Base-by-base conservation (phyloP, 2,888 invertebrate genomes). In the Philhelius pedissequus region DNA sequence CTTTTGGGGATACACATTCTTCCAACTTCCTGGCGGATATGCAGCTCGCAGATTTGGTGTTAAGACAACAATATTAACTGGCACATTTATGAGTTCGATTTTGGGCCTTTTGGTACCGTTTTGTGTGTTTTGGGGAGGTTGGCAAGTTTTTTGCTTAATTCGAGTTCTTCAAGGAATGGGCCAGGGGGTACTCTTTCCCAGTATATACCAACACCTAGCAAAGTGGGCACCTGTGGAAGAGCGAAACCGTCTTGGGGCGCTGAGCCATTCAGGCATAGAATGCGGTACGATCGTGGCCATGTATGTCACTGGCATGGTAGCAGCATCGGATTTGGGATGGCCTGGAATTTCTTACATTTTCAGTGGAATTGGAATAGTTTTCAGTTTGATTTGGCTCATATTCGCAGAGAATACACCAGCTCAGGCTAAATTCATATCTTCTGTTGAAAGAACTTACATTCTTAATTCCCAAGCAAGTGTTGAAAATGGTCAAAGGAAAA, bases 41-140 rank as follows among this genome's bases (percentile, higher is more conserved):
- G 88, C 96, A 32, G 94, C 95, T 0, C 94, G 94, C 79, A 92
- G 92, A n/a, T 93, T 94, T 88, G 96, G 96, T 0, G 94, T 94
- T 0, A 94, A 94, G 73, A 92, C 92, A 54, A 89, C 96, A 0
- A 88, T 94, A 4, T 89, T 92, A 0, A 88, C 91, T 0, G 92
- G 94, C 0, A 91, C 94, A 7, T 20, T 86, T 0, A 89, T 94
- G 5, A 94, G 94, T 54, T 93, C 95, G 0, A 30, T 94, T 0
- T 91, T 94, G 38, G 95, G 94, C 0, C 87, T 95, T 0, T 75
- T 94, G 2, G 92, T 95, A 50, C 96, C 96, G 0, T 43, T 92
- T 0, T 94, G 94, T 73, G 95, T 96, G 1, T 89, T 91, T n/a
- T 88, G 92, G 89, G 93, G 93, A 0, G 94, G 93, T 3, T 94